Evolutionary conservation across 2,888 invertebrate species (phyloP), one percentile per base, ranked within the genome.

Genomic region (Entomobrya proxima): DNA sequence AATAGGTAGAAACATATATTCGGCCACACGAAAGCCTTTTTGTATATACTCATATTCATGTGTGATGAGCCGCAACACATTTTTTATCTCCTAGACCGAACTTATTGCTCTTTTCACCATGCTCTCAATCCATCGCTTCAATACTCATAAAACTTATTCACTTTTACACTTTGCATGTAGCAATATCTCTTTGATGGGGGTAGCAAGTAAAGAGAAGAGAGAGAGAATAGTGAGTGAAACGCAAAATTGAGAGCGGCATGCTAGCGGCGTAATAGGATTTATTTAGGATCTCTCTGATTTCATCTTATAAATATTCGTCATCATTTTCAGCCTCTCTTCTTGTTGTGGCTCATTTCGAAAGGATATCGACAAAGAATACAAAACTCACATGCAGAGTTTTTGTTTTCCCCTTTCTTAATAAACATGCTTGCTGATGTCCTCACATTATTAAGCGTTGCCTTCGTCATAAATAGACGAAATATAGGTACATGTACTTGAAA

Each of bases 331-430:
- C 44, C n/a, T 55, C 18, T 69, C 47, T 72, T 44, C 30, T 55
- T 76, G n/a, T 58, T 74, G 37, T 61, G n/a, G 47, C 81, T 61
- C 74, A 61, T 82, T 50, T 74, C 58, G 50, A 30, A 55, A 52
- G 74, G n/a, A 58, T 58, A 72, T 81, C 64, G 64, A 55, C 58
- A 30, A 64, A 24, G 24, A 69, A 44, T 30, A 85, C 85, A 85
- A 85, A 85, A 85, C 80, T 75, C 85, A 85, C 85, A 85, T 80
- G 85, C 85, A 80, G 85, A 85, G 85, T 75, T 85, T 75, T 85
- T 79, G 85, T 85, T 80, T 61, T 72, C 76, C 37, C 61, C 21
- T 27, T 61, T 61, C 32, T 75, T 50, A 72, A 69, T 69, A 69
- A 72, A 30, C 30, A n/a, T 47, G 15, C 24, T 37, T 24, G 3